These are phyloP conservation scores for Rosalia funebris DNA, from an alignment of 2,888 invertebrate species.

Conservation along the genomic window DNA sequence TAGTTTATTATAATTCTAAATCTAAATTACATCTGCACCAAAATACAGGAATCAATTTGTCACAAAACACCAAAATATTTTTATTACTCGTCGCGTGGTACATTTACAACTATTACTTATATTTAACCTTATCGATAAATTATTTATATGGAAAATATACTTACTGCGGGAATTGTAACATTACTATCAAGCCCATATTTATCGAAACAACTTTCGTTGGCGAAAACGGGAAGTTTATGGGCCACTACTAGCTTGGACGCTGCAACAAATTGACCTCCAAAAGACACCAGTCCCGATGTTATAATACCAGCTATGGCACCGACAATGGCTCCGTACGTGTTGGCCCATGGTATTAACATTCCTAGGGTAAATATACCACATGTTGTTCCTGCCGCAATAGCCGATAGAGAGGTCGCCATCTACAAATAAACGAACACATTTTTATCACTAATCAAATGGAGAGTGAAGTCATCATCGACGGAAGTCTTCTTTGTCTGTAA, in stretches of 20 bases:
- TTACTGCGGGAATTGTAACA: conserved; percentile 60
- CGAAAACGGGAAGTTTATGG: conserved; percentile 67
- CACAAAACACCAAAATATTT: too few relatives aligned
- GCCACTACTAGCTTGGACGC: conserved; percentile 71
- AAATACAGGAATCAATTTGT: too few relatives aligned
- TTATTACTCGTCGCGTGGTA: too few relatives aligned
- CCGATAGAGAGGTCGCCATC: conserved; percentile 80
- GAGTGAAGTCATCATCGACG: too few relatives aligned
- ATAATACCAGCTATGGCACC: conserved; percentile 72
- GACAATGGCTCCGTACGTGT: conserved; percentile 71
- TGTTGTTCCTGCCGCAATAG: conserved; percentile 84
- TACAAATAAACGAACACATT: too few relatives aligned
- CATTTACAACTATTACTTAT: too few relatives aligned
- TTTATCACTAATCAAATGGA: too few relatives aligned
- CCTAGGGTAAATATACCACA: conserved; percentile 86
- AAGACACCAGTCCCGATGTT: conserved; percentile 71
- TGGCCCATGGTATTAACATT: conserved; percentile 84
- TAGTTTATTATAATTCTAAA: too few relatives aligned
- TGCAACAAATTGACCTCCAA: conserved; percentile 75
- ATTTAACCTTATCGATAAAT: too few relatives aligned
- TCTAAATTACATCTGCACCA: too few relatives aligned
- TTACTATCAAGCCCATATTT: conserved; percentile 51
- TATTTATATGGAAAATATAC: neutral
- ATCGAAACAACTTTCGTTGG: conserved; percentile 61
- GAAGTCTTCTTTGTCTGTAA: too few relatives aligned